Evolutionary conservation across 2,888 invertebrate species (phyloP).

Genomic region (Branchipolynoe longqiensis): DNA sequence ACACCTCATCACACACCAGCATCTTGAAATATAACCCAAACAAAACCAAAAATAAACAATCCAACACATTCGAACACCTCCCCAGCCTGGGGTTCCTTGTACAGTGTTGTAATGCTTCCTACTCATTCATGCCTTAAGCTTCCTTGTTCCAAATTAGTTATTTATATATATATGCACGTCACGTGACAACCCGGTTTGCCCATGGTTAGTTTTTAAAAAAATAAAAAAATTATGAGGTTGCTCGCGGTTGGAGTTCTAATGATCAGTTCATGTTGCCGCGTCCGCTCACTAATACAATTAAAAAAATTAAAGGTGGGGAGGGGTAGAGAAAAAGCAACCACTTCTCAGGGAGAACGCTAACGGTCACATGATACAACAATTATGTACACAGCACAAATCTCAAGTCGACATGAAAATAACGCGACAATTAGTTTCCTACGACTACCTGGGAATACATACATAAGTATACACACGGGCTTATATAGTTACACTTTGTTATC

Average conservation of each 20-base stretch:
- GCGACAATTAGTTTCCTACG: slow-evolving; percentile 44
- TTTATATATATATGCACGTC: too few species aligned
- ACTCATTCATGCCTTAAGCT: not conserved
- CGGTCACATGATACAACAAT: slow-evolving; percentile 2
- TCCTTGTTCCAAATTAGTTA: too few species aligned
- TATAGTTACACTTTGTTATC: not conserved
- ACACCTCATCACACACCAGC: too few species aligned
- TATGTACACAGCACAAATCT: slow-evolving; percentile 43
- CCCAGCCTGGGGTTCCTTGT: too few species aligned
- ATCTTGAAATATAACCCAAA: too few species aligned
- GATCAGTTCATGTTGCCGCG: too few species aligned
- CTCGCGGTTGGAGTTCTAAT: slow-evolving; percentile 26
- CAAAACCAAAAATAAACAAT: too few species aligned
- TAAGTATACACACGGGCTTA: slow-evolving; percentile 29
- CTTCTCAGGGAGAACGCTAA: not conserved
- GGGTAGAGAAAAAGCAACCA: not conserved
- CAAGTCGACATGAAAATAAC: slow-evolving; percentile 46
- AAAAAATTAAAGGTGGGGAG: slow-evolving; percentile 3
- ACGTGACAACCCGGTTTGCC: too few species aligned
- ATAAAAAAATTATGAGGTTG: too few species aligned
- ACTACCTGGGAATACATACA: slow-evolving; percentile 43
- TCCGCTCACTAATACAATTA: too few species aligned
- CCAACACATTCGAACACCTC: too few species aligned
- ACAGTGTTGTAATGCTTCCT: not conserved
- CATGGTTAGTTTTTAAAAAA: too few species aligned